These are phyloP conservation scores for Rutpela maculata DNA, from an alignment of 2,888 invertebrate genomes.

Conservation along the genomic window DNA sequence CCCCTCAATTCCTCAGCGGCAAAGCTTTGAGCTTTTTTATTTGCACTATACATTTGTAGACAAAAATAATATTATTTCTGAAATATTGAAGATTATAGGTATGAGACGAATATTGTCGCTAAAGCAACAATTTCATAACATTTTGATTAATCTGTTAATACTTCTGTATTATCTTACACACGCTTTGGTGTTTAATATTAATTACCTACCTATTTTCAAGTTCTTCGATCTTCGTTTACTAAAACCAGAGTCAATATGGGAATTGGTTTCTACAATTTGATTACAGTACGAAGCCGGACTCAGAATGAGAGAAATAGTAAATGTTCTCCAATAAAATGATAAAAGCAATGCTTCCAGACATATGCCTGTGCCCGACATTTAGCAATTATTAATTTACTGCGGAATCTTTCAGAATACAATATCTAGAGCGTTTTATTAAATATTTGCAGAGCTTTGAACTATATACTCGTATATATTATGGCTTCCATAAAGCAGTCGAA, in stretches of 20 bases:
- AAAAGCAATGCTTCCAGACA: background rate
- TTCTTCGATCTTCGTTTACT: background rate
- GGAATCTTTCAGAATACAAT: constrained; percentile 4
- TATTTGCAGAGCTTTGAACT: constrained; percentile 7
- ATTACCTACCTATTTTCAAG: background rate
- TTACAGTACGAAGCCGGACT: background rate
- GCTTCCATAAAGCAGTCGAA: background rate
- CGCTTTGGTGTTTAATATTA: background rate
- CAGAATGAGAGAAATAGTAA: background rate
- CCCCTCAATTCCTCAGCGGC: too few relatives aligned
- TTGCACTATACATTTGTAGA: too few relatives aligned
- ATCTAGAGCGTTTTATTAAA: background rate
- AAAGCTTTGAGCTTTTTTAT: too few relatives aligned
- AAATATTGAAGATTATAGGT: too few relatives aligned
- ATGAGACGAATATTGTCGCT: too few relatives aligned
- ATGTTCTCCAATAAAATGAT: background rate
- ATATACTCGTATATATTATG: background rate
- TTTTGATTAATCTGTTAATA: too few relatives aligned
- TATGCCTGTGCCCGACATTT: background rate
- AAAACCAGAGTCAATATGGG: background rate
- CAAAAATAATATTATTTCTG: too few relatives aligned
- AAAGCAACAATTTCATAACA: too few relatives aligned
- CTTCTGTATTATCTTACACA: too few relatives aligned
- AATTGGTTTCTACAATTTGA: constrained; percentile 4
- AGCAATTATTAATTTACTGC: background rate